Evolutionary conservation across 1,140 invertebrate species (phyloP).

Genomic region (Pissodes strobi): DNA sequence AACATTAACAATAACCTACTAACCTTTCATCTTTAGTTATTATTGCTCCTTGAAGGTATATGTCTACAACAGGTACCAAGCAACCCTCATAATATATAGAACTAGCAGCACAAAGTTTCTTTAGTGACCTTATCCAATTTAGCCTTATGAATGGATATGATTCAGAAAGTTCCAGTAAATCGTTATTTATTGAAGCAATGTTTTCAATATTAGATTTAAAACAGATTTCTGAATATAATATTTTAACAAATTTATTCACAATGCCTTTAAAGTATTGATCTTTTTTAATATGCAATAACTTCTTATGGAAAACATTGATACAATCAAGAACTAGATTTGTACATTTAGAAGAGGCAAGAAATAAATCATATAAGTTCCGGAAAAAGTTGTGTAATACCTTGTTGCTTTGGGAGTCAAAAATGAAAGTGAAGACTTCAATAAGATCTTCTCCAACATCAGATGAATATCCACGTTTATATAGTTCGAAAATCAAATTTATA

Average conservation of each 20-base stretch:
- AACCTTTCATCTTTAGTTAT: constrained; percentile 38
- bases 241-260: constrained; percentile 15
- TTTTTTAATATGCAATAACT: constrained; percentile 10
- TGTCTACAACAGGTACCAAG: constrained; percentile 27
- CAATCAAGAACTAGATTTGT: constrained; percentile 11
- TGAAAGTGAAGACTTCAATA: constrained; percentile 5
- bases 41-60: constrained; percentile 35
- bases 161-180: not conserved
- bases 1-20: constrained; percentile 9
- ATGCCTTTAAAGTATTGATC: constrained; percentile 22
- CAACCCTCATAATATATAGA: constrained; percentile 7
- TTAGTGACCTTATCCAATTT: constrained; percentile 14
- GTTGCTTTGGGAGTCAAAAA: constrained; percentile 28
- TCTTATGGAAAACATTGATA: not conserved
- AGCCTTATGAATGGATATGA: constrained; percentile 5
- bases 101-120: constrained; percentile 1
- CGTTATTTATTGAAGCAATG: not conserved
- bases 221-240: constrained; percentile 1
- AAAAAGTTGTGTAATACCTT: constrained; percentile 5
- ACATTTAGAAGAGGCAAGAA: not conserved
- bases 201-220: not conserved
- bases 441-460: not conserved
- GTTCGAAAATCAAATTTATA: not conserved
- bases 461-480: not conserved
- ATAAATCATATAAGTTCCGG: not conserved